A percentile compares a stretch with the other conserved stretches of the same genome.
These are phyloP conservation scores for Borostomias antarcticus DNA, from an alignment of 2,797 vertebrate genomes.

Conservation along the genomic window DNA sequence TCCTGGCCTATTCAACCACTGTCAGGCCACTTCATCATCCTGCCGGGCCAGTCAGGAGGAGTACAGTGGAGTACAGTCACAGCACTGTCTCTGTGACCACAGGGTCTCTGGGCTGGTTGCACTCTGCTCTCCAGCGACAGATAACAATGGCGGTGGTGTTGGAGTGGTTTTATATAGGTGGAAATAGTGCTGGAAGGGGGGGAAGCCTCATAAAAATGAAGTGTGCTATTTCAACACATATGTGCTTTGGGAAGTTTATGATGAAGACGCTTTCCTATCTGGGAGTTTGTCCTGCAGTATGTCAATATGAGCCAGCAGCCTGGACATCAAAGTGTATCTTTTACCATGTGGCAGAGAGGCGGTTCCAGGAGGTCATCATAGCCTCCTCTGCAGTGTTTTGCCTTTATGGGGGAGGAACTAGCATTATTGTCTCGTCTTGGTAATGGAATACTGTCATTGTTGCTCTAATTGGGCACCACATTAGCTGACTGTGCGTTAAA, in stretches of 20 bases:
- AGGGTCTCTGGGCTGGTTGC: slow-evolving; percentile 4
- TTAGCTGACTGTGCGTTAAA: too few relatives aligned
- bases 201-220: slow-evolving; percentile 27
- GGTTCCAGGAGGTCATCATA: neutral
- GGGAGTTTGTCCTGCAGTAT: slow-evolving; percentile 32
- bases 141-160: slow-evolving; percentile 41
- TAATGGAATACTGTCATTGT: neutral
- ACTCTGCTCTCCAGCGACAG: slow-evolving; percentile 26
- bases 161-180: slow-evolving; percentile 32
- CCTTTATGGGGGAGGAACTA: neutral
- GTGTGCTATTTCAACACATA: slow-evolving; percentile 12
- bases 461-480: neutral
- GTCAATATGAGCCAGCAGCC: slow-evolving; percentile 56
- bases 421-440: neutral
- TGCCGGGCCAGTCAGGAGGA: slow-evolving; percentile 52
- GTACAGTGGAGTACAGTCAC: slow-evolving; percentile 37
- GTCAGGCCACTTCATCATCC: slow-evolving; percentile 70
- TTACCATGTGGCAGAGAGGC: neutral
- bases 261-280: slow-evolving; percentile 4
- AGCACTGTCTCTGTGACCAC: slow-evolving; percentile 48
- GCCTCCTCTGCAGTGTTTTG: neutral
- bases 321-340: neutral
- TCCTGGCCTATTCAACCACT: slow-evolving; percentile 50
- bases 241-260: slow-evolving; percentile 4
- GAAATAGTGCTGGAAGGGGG: slow-evolving; percentile 30